These are phyloP conservation scores for Sclerurus mexicanus DNA, from an alignment of 2,113 vertebrate genomes.

Conservation along the genomic window DNA sequence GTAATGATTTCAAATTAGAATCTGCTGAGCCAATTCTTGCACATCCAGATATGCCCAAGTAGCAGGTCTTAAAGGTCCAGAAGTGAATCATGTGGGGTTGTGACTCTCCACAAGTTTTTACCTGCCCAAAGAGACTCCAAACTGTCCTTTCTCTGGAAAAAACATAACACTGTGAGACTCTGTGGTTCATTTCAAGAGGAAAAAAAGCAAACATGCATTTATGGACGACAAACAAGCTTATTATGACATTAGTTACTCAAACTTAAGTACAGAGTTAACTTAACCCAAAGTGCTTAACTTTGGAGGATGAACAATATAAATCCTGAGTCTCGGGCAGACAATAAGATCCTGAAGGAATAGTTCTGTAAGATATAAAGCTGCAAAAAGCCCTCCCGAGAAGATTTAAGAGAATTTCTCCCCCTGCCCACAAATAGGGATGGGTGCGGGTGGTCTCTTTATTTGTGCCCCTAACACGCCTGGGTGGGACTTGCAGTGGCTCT, in stretches of 20 bases:
- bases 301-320: neutral
- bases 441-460: neutral
- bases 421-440: no score
- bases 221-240: neutral
- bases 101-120: neutral
- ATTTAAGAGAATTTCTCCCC: neutral
- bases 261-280: neutral
- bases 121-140: neutral
- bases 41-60: neutral
- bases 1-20: neutral
- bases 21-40: neutral
- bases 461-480: no score
- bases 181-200: neutral
- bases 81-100: neutral
- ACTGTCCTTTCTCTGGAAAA: neutral
- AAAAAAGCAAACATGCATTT: rapidly evolving
- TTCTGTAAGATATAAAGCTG: neutral
- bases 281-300: neutral
- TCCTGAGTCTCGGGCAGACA: neutral
- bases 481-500: neutral
- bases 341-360: neutral
- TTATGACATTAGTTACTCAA: neutral
- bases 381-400: neutral
- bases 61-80: neutral
- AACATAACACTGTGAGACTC: neutral